These are phyloP conservation scores for Caenorhabditis remanei DNA, from an alignment of 1,140 invertebrate species.

Conservation along the genomic window DNA sequence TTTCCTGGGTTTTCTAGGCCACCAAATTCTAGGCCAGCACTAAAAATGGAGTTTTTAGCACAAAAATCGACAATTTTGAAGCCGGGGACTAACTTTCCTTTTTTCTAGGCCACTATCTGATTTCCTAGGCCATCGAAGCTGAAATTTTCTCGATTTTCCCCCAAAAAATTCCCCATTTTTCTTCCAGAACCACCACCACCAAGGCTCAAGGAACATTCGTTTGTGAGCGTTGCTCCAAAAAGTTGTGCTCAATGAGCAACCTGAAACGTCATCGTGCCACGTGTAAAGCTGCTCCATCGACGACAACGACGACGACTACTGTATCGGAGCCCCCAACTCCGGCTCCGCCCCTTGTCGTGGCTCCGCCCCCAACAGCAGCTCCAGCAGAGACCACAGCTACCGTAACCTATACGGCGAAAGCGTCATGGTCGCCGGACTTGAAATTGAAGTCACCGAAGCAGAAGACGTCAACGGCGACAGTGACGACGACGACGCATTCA, in stretches of 20 bases:
- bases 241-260: slow-evolving; percentile 62
- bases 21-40: neutral
- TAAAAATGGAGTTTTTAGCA: neutral
- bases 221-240: slow-evolving; percentile 49
- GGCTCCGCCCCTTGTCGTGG: neutral
- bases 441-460: neutral
- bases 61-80: neutral
- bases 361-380: neutral
- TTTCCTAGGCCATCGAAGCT: too few relatives aligned
- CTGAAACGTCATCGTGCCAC: slow-evolving; percentile 61
- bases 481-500: too few relatives aligned
- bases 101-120: too few relatives aligned
- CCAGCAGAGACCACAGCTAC: neutral
- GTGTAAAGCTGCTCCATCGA: slow-evolving; percentile 32
- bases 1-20: too few relatives aligned
- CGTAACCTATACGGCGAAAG: neutral
- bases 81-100: too few relatives aligned
- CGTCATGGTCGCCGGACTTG: neutral
- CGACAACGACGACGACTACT: neutral
- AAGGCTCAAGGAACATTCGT: neutral
- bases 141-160: too few relatives aligned
- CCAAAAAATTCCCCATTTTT: neutral
- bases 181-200: neutral
- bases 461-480: neutral
- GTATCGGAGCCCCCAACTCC: neutral